These are phyloP conservation scores for Bubo scandiacus DNA, from an alignment of 2,113 vertebrate species.

Conservation along the genomic window DNA sequence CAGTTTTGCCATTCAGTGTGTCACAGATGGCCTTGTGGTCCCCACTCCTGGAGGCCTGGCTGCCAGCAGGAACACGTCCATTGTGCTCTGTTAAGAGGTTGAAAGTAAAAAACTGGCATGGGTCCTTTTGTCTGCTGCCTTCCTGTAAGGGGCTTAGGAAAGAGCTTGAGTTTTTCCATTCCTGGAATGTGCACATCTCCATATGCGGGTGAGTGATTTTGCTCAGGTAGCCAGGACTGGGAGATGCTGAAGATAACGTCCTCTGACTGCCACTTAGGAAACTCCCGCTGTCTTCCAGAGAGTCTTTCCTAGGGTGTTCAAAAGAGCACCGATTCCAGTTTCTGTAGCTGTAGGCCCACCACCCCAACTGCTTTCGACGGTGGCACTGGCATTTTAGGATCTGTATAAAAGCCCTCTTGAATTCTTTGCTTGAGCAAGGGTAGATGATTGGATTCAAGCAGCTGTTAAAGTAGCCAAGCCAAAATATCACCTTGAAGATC, in stretches of 20 bases:
- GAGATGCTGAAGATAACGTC: slow-evolving; percentile 81
- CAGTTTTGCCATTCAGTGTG: background rate
- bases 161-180: slow-evolving; percentile 76
- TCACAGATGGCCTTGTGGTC: background rate
- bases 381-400: slow-evolving; percentile 90
- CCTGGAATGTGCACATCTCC: slow-evolving; percentile 79
- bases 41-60: background rate
- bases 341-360: slow-evolving; percentile 86
- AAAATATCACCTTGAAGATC: slow-evolving; percentile 96
- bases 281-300: slow-evolving; percentile 81
- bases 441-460: slow-evolving; percentile 98
- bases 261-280: slow-evolving; percentile 90
- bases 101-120: slow-evolving; percentile 68
- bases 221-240: slow-evolving; percentile 80
- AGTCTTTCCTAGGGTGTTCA: slow-evolving; percentile 82
- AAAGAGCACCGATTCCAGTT: slow-evolving; percentile 84
- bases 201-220: slow-evolving; percentile 73
- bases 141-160: slow-evolving; percentile 68
- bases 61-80: slow-evolving; percentile 1
- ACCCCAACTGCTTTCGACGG: slow-evolving; percentile 80
- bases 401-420: slow-evolving; percentile 94
- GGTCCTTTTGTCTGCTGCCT: background rate
- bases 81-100: slow-evolving; percentile 50
- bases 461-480: slow-evolving; percentile 98
- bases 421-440: slow-evolving; percentile 96